Evolutionary conservation across 1,140 invertebrate species (phyloP).

Genomic region (Temnothorax curvispinosus): DNA sequence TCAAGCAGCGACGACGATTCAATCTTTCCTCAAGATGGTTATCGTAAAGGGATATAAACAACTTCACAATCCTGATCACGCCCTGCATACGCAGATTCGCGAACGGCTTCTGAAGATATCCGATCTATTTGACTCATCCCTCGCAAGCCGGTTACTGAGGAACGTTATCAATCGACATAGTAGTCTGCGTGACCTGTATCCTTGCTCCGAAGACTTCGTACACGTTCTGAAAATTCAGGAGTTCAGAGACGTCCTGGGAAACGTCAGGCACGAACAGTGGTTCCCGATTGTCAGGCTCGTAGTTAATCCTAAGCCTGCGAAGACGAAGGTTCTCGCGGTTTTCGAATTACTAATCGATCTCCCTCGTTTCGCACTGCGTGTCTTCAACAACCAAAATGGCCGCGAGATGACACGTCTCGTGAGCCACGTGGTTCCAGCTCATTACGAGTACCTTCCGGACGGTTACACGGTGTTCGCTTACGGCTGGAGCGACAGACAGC

Average conservation of each 20-base stretch:
- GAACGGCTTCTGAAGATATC: conserved; percentile 54
- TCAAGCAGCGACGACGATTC: conserved; percentile 62
- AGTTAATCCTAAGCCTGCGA: conserved; percentile 45
- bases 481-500: conserved; percentile 68
- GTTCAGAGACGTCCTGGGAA: conserved; percentile 37
- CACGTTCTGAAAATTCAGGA: conserved; percentile 69
- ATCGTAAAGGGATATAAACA: conserved; percentile 61
- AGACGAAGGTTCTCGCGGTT: conserved; percentile 61
- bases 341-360: conserved; percentile 75
- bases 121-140: conserved; percentile 61
- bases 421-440: conserved; percentile 70
- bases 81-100: conserved; percentile 41
- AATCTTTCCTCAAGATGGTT: conserved; percentile 70
- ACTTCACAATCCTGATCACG: conserved; percentile 62
- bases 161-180: conserved; percentile 55
- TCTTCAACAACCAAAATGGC: conserved; percentile 79
- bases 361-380: conserved; percentile 71
- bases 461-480: conserved; percentile 82
- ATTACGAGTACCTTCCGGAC: conserved; percentile 64
- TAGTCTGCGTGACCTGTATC: conserved; percentile 53
- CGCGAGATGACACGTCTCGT: conserved; percentile 73
- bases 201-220: conserved; percentile 65
- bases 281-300: conserved; percentile 65
- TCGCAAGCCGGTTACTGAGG: conserved; percentile 51
- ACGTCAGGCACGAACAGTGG: conserved; percentile 63